Conservation (phyloP, 2,113 vertebrate species). For the Chaetodon auriga region DNA sequence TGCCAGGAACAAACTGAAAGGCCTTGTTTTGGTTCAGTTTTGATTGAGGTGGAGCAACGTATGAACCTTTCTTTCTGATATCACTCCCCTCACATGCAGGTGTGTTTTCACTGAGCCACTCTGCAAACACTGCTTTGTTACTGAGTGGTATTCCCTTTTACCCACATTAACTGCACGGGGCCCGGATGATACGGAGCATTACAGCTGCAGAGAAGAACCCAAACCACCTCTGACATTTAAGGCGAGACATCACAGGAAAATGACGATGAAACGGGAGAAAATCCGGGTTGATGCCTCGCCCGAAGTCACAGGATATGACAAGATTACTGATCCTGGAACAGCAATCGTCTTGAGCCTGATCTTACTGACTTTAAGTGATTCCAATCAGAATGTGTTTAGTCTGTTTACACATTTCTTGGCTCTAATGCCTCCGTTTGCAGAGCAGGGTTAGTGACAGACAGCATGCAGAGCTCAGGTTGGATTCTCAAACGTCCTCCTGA, state of each 20-base stretch:
- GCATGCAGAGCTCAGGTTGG: conserved; percentile 59
- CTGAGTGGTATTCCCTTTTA: conserved; percentile 17
- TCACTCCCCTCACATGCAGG: not conserved
- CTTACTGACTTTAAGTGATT: not conserved
- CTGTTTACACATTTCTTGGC: not conserved
- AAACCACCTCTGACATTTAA: conserved; percentile 8
- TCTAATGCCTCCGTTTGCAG: not conserved
- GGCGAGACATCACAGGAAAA: not conserved
- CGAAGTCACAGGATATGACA: not conserved
- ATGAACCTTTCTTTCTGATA: not conserved
- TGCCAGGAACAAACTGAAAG: not conserved
- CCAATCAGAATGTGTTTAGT: not conserved
- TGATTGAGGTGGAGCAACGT: not conserved
- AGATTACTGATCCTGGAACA: not conserved
- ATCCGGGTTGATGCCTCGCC: not conserved
- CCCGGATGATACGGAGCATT: not conserved
- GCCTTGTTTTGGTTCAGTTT: not conserved
- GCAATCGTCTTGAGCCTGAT: not conserved
- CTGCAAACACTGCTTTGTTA: not conserved
- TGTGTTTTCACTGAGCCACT: not conserved
- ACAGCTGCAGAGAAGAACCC: not conserved
- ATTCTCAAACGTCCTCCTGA: conserved; percentile 1
- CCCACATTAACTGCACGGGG: not conserved
- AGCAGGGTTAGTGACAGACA: conserved; percentile 68
- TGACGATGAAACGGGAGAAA: not conserved